A percentile compares a stretch with the other conserved stretches of the same genome.
Conservation (phyloP, 1,140 invertebrate species). For the Cotesia glomerata region DNA sequence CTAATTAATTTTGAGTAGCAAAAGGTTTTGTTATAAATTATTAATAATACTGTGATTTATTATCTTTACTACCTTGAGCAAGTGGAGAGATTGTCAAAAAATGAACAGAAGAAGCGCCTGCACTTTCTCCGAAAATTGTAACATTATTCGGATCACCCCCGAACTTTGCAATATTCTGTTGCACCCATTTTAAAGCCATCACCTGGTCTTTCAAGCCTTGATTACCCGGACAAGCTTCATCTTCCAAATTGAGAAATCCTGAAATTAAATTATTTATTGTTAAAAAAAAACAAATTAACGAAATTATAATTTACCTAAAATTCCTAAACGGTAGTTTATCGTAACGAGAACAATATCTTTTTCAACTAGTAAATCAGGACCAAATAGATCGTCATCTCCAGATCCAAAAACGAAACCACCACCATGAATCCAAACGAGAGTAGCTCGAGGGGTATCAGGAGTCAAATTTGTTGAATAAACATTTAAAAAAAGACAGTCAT, state of each 20-base stretch:
- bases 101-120: constrained; percentile 62
- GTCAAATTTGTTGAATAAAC: constrained; percentile 71
- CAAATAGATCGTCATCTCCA: constrained; percentile 50
- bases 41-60: too few species aligned
- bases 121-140: constrained; percentile 72
- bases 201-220: constrained; percentile 67
- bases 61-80: constrained; percentile 32
- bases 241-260: constrained; percentile 47
- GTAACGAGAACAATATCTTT: constrained; percentile 67
- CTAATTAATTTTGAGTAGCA: too few species aligned
- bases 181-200: constrained; percentile 68
- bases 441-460: constrained; percentile 38
- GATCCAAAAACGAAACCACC: constrained; percentile 66
- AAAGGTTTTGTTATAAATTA: too few species aligned
- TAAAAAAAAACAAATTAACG: neutral
- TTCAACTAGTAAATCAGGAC: constrained; percentile 62
- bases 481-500: constrained; percentile 86
- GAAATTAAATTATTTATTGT: neutral
- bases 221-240: constrained; percentile 58
- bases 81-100: constrained; percentile 42
- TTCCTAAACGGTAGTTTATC: constrained; percentile 67
- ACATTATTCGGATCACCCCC: constrained; percentile 70
- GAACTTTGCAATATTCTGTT: constrained; percentile 68
- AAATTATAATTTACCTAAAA: constrained; percentile 55
- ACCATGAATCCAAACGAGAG: constrained; percentile 68